phyloP scores from a whole-genome alignment of 1,140 invertebrate species.

The Anoplophora glabripennis region DNA sequence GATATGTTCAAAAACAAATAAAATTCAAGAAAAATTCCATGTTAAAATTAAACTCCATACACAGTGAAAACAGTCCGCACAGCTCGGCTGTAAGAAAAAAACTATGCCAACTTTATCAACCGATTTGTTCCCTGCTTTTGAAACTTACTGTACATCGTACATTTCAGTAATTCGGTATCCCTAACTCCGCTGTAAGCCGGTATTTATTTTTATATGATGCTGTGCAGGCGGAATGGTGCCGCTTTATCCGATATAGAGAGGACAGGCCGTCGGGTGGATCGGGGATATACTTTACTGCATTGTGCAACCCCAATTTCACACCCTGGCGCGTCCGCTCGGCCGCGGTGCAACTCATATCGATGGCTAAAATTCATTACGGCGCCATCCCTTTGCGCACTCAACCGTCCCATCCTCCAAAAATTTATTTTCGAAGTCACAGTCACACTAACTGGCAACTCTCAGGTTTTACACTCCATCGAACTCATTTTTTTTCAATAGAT shows the following conservation, averaged over 20 bases:
- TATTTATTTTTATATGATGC: slow-evolving; percentile 39
- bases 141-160: slow-evolving; percentile 19
- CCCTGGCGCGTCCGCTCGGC: slow-evolving; percentile 34
- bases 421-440: slow-evolving; percentile 11
- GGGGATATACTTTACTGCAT: slow-evolving; percentile 34
- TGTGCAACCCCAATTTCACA: slow-evolving; percentile 41
- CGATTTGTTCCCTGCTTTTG: too few relatives aligned
- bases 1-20: too few relatives aligned
- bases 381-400: slow-evolving; percentile 18
- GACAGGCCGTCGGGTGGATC: slow-evolving; percentile 9
- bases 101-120: too few relatives aligned
- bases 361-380: slow-evolving; percentile 42
- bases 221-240: slow-evolving; percentile 21
- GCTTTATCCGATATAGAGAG: slow-evolving; percentile 31
- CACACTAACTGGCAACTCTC: neutral
- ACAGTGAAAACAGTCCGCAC: too few relatives aligned
- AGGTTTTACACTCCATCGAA: too few relatives aligned
- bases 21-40: too few relatives aligned
- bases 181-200: slow-evolving; percentile 29
- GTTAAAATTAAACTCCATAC: too few relatives aligned
- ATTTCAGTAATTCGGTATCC: slow-evolving; percentile 31
- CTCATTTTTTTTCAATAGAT: too few relatives aligned
- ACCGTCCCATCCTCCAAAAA: slow-evolving; percentile 10
- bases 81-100: too few relatives aligned
- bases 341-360: slow-evolving; percentile 43